phyloP scores from a whole-genome alignment of 2,888 invertebrate genomes.

The Peribatodes rhomboidaria region DNA sequence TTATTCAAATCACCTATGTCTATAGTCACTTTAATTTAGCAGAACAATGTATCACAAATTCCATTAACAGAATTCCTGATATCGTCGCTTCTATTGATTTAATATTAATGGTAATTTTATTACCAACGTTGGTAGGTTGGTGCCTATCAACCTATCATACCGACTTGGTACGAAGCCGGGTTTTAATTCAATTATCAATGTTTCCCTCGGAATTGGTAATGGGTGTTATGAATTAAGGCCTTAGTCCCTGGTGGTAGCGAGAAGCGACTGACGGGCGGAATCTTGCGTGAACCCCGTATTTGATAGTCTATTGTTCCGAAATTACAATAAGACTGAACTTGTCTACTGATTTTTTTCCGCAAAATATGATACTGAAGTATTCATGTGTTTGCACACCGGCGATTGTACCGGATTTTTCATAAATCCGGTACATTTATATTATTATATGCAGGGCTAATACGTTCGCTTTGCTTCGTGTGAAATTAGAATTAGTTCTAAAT shows the following conservation, averaged over 20 bases:
- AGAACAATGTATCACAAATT: constrained; percentile 35
- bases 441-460: too few species aligned
- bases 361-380: too few species aligned
- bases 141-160: constrained; percentile 26
- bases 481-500: too few species aligned
- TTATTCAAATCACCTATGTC: constrained; percentile 19
- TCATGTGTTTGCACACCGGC: too few species aligned
- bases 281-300: background rate
- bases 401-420: too few species aligned
- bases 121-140: constrained; percentile 47
- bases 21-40: constrained; percentile 18
- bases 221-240: constrained; percentile 51
- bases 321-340: background rate
- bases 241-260: constrained; percentile 29
- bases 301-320: background rate
- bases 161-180: constrained; percentile 44
- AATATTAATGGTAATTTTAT: constrained; percentile 65
- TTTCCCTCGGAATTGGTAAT: constrained; percentile 58
- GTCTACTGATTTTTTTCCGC: background rate
- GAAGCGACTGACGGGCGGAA: constrained; percentile 8
- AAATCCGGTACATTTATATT: too few species aligned
- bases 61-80: constrained; percentile 36
- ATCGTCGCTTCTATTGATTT: constrained; percentile 54
- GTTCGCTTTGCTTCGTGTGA: too few species aligned
- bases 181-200: constrained; percentile 63